Evolutionary conservation across 2,797 vertebrate species (phyloP), one percentile per base, ranked within the genome.

Genomic region (Coregonus suidteri): DNA sequence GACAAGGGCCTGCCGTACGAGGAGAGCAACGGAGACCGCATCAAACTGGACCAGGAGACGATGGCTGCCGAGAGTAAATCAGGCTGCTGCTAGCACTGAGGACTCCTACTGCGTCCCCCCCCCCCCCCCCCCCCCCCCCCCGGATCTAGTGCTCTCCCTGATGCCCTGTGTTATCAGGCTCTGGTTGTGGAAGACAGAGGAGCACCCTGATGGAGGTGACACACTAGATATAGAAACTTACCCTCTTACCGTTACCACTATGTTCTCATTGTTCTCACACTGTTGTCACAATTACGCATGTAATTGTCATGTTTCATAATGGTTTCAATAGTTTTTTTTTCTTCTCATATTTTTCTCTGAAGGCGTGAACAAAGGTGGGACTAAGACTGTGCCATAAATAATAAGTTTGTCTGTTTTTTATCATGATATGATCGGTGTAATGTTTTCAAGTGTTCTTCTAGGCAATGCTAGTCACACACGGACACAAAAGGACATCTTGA

Each of bases 1-100:
- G 95, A 96, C 84, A 96, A 96, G 91, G 93, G 91, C 79, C 94
- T 97, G 86, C 95, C 95, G 0, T 95, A 93, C 4, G 97, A 99
- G 90, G 97, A 99, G 83, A 96, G 91, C 73, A 96, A 97, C 56
- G 91, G 88, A 74, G 95, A 95, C 73, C 96, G 90, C 87, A 93
- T 99, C 93, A 97, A 96, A 92, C 93, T 99, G 93, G 93, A 96
- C 79, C 89, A 94, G 88, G 93, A 95, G 74, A 84, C 94, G 18
- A 82, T 95, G 88, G 90, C 92, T 75, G 96, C 95, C 41, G 96
- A 97, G 91, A 96, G 92, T 93, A 98, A 96, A 92, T 93, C 96
- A 0, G 96, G 96, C 82, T 99, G 98, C 89, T 99, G 98, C 93
- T 99, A 95, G 93, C 91, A 34, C 71, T 89, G 64, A 64, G 41